Conservation (phyloP, 2,797 vertebrate species). For the Hydrolagus colliei region DNA sequence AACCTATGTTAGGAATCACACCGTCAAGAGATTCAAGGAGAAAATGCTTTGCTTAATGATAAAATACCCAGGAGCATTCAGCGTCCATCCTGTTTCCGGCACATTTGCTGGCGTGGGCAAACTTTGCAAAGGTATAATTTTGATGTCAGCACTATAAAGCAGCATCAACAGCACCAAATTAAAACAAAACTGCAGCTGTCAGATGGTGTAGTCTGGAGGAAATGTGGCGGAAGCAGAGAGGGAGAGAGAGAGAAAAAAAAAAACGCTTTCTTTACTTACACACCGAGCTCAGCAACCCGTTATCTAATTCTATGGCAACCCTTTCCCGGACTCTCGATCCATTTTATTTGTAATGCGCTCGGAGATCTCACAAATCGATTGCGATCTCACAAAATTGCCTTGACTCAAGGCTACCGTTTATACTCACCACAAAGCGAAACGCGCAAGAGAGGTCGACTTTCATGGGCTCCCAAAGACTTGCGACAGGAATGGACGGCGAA, state of each 20-base stretch:
- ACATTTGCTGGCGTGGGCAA: neutral
- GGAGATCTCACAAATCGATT: neutral
- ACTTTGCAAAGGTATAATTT: neutral
- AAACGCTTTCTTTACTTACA: neutral
- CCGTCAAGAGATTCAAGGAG: neutral
- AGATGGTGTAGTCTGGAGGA: neutral
- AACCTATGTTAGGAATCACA: neutral
- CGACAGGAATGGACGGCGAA: no score
- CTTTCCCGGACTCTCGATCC: neutral
- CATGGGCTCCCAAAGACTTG: no score
- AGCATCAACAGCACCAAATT: neutral
- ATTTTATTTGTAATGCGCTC: neutral
- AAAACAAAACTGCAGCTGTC: neutral
- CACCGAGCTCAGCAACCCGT: neutral
- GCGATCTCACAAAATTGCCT: no score
- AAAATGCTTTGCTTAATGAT: neutral
- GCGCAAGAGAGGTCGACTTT: no score
- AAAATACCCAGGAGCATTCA: neutral
- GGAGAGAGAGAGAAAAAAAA: neutral
- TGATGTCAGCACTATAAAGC: conserved; percentile 6
- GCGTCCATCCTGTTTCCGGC: neutral
- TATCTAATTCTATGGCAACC: neutral
- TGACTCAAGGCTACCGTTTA: no score
- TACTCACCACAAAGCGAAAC: no score
- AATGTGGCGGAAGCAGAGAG: neutral